Evolutionary conservation across 1,140 invertebrate species (phyloP).

Genomic region (Ruditapes philippinarum): DNA sequence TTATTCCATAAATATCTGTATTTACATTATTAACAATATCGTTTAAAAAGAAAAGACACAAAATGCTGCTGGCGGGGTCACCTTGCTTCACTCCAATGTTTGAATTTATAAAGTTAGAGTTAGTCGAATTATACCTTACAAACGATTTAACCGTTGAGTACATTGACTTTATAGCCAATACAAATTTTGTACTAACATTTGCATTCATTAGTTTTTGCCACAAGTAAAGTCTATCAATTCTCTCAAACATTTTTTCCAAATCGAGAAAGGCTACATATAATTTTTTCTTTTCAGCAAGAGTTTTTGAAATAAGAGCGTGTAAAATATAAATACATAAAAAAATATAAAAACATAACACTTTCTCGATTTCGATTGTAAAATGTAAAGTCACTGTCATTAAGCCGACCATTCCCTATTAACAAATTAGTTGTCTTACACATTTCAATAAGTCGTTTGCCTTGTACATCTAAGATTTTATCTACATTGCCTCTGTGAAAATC

Average conservation of each 20-base stretch:
- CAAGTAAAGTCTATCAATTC: no score
- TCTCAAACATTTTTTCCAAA: no score
- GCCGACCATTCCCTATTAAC: background rate
- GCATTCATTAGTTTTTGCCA: background rate
- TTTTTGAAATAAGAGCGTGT: no score
- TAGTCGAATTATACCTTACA: background rate
- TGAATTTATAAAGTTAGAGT: conserved; percentile 2
- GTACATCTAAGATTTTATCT: background rate
- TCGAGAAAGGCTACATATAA: no score
- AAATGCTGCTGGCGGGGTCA: background rate
- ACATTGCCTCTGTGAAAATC: background rate
- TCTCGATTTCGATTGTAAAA: no score
- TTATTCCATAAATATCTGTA: conserved; percentile 18
- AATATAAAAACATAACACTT: no score
- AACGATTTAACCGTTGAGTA: background rate
- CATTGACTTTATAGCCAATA: background rate
- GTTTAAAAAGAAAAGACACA: conserved; percentile 41
- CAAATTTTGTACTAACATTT: background rate
- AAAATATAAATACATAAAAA: no score
- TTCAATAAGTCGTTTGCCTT: background rate
- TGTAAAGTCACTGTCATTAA: no score
- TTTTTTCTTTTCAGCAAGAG: no score
- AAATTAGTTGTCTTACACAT: background rate
- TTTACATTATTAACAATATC: conserved; percentile 35
- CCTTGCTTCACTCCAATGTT: conserved; percentile 35